phyloP scores from a whole-genome alignment of 2,113 vertebrate species.

The Arenaria interpres region DNA sequence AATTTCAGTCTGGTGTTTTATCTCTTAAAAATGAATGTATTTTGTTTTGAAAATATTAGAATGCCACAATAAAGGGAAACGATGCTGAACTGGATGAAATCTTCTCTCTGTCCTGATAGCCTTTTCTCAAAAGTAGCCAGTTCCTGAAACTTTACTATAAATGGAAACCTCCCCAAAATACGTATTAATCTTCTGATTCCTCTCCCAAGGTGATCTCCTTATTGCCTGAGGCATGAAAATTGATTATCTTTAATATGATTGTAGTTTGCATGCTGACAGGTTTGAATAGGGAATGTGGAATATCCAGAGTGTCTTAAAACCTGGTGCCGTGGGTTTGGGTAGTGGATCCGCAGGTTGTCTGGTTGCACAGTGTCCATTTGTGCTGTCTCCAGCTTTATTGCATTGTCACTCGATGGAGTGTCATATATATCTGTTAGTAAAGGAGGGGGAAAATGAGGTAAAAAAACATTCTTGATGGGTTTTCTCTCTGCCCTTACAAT shows the following conservation, averaged over 20 bases:
- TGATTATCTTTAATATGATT: slow-evolving; percentile 34
- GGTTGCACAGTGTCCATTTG: background rate
- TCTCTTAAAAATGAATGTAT: background rate
- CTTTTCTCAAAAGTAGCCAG: background rate
- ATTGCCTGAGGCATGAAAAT: slow-evolving; percentile 29
- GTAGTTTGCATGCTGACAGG: slow-evolving; percentile 9
- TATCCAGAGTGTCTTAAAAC: background rate
- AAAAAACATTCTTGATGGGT: background rate
- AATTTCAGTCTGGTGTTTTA: background rate
- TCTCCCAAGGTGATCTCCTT: background rate
- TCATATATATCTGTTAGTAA: background rate
- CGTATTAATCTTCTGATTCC: background rate
- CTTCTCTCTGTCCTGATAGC: background rate
- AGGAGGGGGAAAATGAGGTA: background rate
- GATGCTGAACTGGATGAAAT: background rate
- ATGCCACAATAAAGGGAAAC: background rate
- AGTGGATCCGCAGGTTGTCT: background rate
- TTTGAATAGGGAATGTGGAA: background rate
- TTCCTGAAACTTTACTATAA: background rate
- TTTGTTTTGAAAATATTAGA: background rate
- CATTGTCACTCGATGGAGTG: background rate
- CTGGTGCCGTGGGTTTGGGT: background rate
- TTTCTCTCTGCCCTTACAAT: background rate
- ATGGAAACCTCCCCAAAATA: slow-evolving; percentile 22
- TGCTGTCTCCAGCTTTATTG: background rate